Percentiles rank a stretch among this genome's conserved stretches.
Conservation (phyloP, 2,113 vertebrate species). For the Anguilla rostrata region DNA sequence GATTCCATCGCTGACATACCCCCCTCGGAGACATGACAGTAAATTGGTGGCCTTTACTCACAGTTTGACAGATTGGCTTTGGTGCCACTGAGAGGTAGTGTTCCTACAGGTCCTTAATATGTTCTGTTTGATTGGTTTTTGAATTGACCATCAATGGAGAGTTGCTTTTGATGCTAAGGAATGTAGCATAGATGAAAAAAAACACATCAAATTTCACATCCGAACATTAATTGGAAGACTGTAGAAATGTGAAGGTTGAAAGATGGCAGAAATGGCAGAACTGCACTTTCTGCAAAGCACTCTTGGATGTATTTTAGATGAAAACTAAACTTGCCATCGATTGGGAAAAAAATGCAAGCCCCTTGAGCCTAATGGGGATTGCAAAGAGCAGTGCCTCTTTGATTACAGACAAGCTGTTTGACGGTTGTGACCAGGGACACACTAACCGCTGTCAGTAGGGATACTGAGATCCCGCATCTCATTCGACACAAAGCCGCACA, state of each 20-base stretch:
- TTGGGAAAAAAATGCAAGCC: not conserved
- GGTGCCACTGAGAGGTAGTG: not conserved
- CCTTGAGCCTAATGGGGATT: not conserved
- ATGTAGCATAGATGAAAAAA: not conserved
- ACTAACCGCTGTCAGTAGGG: not conserved
- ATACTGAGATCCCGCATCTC: not conserved
- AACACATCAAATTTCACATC: not conserved
- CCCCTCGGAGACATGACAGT: not conserved
- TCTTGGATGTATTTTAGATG: not conserved
- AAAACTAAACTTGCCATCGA: not conserved
- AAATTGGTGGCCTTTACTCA: not conserved
- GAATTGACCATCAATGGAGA: not conserved
- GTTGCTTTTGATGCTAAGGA: not conserved
- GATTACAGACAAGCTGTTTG: not conserved
- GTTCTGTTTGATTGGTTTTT: not conserved
- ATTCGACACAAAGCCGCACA: not conserved
- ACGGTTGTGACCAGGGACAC: not conserved
- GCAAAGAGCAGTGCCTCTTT: not conserved
- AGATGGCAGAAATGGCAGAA: not conserved
- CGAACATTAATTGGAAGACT: not conserved
- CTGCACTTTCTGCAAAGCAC: not conserved
- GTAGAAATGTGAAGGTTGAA: not conserved
- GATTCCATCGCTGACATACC: not conserved
- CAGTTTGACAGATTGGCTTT: not conserved
- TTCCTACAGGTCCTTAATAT: not conserved